Base-by-base conservation (phyloP, 2,113 vertebrate genomes). In the Choloepus hoffmanni region DNA sequence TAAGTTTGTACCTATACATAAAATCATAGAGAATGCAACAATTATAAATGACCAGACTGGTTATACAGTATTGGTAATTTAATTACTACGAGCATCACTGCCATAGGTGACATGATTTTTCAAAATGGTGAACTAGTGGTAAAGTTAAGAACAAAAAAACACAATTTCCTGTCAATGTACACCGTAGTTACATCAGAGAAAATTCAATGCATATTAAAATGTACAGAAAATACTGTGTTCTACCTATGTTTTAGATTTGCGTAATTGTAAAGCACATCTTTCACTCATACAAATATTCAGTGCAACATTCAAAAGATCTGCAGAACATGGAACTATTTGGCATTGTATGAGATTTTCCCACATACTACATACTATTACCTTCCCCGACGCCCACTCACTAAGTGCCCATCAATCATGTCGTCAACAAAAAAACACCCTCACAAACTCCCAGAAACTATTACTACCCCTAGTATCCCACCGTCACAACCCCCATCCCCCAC, bases 181-280 rank as follows among this genome's bases (percentile, higher is more conserved):
- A n/a, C 18, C 40, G 12, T 7, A 43, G n/a, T 92, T 78, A 50
- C 19, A 82, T 19, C 21, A 48, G 45, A 26, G 40, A 45, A 74
- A 74, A 60, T 36, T 53, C 48, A 79, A 11, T 36, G 16, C 23
- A 30, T 30, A 48, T 55, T 85, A 86, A 79, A 94, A 58, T 60
- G 43, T 24, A 43, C 15, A 92, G 86, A 81, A 90, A n/a, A 67
- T 26, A 81, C 16, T 55, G 68, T 28, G 63, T 74, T 83, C 14
- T 63, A 93, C 76, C 13, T 67, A 50, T 13, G 28, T 55, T 89
- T 93, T 73, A 90, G 45, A 18, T 24, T 94, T 40, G 43, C 40
- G 65, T 91, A 95, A 84, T 91, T 88, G 87, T 48, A 84, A 85
- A 87, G 26, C 78, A 77, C n/a, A 26, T 26, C 5, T 67, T 74